Evolutionary conservation across 2,797 vertebrate genomes (phyloP).

Genomic region (Ctenopoma kingsleyae): DNA sequence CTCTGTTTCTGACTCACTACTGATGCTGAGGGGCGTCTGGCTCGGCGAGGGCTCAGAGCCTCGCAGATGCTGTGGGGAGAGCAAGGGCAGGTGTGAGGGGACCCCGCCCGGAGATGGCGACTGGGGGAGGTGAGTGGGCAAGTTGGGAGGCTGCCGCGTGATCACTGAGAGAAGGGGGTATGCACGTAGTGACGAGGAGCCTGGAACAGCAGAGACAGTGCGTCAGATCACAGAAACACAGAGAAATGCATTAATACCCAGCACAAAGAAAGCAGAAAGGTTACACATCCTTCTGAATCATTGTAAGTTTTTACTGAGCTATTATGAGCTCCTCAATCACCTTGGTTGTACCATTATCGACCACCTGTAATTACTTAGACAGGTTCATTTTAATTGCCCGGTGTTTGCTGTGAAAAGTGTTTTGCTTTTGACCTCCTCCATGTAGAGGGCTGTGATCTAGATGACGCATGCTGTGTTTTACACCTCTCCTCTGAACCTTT

Average conservation of each 20-base stretch:
- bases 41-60: conserved; percentile 71
- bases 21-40: conserved; percentile 85
- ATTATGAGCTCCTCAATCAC: conserved; percentile 40
- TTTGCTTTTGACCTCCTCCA: conserved; percentile 76
- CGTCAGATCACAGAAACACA: conserved; percentile 23
- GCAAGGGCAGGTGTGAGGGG: conserved; percentile 83
- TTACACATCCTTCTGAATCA: conserved; percentile 27
- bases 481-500: conserved; percentile 75
- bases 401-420: conserved; percentile 74
- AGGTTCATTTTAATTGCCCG: conserved; percentile 64
- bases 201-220: conserved; percentile 73
- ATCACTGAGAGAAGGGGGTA: conserved; percentile 95
- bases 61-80: conserved; percentile 77
- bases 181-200: conserved; percentile 88
- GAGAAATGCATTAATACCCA: conserved; percentile 38
- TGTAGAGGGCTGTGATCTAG: conserved; percentile 72
- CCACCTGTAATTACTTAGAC: conserved; percentile 61
- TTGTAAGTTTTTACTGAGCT: conserved; percentile 35
- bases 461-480: conserved; percentile 84
- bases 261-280: conserved; percentile 2
- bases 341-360: conserved; percentile 57
- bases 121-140: conserved; percentile 69
- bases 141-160: conserved; percentile 88
- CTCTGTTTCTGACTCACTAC: conserved; percentile 96
- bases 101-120: conserved; percentile 46